Conservation (phyloP, 2,797 vertebrate species). For the Anabacerthia variegaticeps region DNA sequence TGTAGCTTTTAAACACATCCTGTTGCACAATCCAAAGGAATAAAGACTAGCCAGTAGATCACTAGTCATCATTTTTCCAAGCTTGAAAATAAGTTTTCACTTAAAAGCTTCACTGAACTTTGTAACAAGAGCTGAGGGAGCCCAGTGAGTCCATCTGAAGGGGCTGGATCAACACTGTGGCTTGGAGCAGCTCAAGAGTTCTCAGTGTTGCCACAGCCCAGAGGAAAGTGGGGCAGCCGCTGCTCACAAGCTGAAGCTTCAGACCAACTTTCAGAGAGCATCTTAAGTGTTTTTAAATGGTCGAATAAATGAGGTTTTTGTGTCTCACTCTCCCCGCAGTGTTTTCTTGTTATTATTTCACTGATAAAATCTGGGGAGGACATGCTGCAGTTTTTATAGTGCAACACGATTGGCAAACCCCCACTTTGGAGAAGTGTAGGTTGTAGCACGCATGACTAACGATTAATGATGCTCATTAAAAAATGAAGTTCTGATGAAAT, state of each 20-base stretch:
- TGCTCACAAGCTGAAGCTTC: neutral
- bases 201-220: neutral
- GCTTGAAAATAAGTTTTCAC: neutral
- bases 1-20: neutral
- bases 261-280: neutral
- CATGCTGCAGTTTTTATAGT: slow-evolving; percentile 37
- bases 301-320: neutral
- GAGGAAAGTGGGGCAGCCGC: neutral
- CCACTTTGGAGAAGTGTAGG: slow-evolving; percentile 49
- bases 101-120: neutral
- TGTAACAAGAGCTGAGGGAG: neutral
- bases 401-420: slow-evolving; percentile 46
- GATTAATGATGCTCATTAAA: slow-evolving; percentile 77
- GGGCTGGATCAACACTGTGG: neutral
- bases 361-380: slow-evolving; percentile 16
- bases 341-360: slow-evolving; percentile 8
- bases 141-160: neutral
- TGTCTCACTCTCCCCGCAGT: neutral
- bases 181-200: neutral
- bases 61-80: neutral
- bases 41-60: neutral
- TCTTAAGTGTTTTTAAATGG: neutral
- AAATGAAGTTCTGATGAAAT: slow-evolving; percentile 74
- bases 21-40: neutral
- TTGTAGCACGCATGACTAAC: slow-evolving; percentile 58